phyloP scores from a whole-genome alignment of 2,888 invertebrate species.

The Macroteleia sp. region DNA sequence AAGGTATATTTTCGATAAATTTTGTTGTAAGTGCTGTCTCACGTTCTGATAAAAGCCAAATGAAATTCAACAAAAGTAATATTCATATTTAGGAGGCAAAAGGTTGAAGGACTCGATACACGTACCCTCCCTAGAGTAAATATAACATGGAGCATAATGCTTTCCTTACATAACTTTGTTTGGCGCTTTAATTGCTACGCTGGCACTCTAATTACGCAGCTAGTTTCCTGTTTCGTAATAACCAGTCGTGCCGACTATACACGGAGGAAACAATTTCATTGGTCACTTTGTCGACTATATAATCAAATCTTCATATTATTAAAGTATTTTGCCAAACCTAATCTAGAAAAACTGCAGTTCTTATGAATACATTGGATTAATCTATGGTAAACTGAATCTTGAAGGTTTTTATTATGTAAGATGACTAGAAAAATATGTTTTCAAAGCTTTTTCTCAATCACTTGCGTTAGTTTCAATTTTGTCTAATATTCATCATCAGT shows the following conservation, averaged over 20 bases:
- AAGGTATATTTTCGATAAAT: too few species aligned
- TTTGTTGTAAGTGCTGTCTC: neutral
- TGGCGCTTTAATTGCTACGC: constrained; percentile 62
- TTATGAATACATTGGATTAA: too few species aligned
- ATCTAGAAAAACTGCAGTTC: too few species aligned
- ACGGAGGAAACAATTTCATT: constrained; percentile 46
- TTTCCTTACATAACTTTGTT: constrained; percentile 62
- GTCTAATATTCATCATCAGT: too few species aligned
- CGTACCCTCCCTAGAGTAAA: neutral
- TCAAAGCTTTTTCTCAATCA: too few species aligned
- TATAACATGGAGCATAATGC: constrained; percentile 40
- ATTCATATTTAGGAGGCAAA: constrained; percentile 25
- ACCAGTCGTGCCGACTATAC: constrained; percentile 42
- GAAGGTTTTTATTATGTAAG: too few species aligned
- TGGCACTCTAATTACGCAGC: constrained; percentile 60
- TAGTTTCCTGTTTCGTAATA: constrained; percentile 57
- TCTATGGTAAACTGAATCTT: too few species aligned
- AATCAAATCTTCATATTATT: constrained; percentile 34
- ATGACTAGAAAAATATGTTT: too few species aligned
- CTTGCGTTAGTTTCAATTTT: too few species aligned
- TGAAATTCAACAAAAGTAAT: constrained; percentile 34
- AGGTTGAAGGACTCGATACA: constrained; percentile 19
- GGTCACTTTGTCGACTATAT: constrained; percentile 34
- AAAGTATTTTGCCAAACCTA: too few species aligned
- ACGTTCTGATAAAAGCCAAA: neutral